Percentiles rank a stretch among this genome's conserved stretches.
Evolutionary conservation across 2,797 vertebrate species (phyloP).

Genomic region (Melanotaenia parkinsoni): DNA sequence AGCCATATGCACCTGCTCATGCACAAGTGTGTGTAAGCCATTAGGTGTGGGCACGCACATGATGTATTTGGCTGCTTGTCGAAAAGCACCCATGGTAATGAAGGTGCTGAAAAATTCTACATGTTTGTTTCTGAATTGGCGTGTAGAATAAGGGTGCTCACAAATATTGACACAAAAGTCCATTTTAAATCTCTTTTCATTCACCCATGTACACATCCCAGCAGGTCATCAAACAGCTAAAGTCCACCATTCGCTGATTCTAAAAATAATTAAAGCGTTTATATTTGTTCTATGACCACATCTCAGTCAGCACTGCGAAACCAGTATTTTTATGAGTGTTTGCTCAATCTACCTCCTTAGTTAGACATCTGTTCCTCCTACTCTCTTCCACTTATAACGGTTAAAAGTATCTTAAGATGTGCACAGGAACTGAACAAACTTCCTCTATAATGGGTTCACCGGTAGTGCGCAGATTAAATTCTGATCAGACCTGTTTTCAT

Average conservation of each 20-base stretch:
- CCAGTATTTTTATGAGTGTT: conserved; percentile 31
- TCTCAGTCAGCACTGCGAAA: not conserved
- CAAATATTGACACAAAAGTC: not conserved
- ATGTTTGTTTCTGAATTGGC: not conserved
- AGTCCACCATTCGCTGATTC: conserved; percentile 55
- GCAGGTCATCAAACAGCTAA: conserved; percentile 48
- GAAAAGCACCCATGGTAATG: not conserved
- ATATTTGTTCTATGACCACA: conserved; percentile 13
- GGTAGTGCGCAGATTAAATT: too few relatives aligned
- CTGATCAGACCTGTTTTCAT: too few relatives aligned
- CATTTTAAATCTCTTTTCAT: conserved; percentile 21
- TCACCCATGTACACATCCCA: conserved; percentile 25
- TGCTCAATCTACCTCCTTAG: conserved; percentile 43
- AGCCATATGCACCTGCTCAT: conserved; percentile 27
- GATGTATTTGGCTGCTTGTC: not conserved
- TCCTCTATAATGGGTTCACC: conserved; percentile 23
- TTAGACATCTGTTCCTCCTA: conserved; percentile 62
- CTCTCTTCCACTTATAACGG: conserved; percentile 53
- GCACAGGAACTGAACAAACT: conserved; percentile 44
- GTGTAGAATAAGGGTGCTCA: not conserved
- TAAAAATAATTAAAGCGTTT: conserved; percentile 39
- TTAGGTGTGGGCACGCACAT: conserved; percentile 1
- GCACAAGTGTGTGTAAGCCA: not conserved
- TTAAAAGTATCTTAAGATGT: conserved; percentile 64
- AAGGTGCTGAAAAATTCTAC: not conserved